phyloP scores from a whole-genome alignment of 2,113 vertebrate genomes.

The Microtus richardsoni region DNA sequence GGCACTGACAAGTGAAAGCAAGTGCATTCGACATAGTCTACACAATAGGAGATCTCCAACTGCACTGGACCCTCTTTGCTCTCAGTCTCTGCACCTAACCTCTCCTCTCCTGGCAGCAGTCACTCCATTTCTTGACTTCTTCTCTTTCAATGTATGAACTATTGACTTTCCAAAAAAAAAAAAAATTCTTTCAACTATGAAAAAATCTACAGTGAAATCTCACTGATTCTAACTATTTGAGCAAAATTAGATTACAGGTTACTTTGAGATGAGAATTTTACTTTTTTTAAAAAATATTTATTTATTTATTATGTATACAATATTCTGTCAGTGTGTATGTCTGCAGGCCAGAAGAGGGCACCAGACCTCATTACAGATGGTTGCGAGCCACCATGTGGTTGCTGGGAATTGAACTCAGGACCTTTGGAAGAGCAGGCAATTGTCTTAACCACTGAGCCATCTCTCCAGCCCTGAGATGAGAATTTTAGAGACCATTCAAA shows the following conservation, averaged over 20 bases:
- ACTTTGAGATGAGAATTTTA: background rate
- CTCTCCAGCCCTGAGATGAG: too few species aligned
- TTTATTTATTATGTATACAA: too few species aligned
- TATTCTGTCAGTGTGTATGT: too few species aligned
- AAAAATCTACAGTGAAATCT: background rate
- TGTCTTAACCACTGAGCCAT: too few species aligned
- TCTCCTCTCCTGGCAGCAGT: too few species aligned
- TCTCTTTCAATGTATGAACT: background rate
- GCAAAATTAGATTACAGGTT: background rate
- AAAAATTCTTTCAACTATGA: background rate
- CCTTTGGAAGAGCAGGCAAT: too few species aligned
- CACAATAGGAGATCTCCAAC: background rate
- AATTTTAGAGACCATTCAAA: background rate
- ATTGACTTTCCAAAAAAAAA: background rate
- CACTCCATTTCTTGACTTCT: background rate
- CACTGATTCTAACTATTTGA: background rate
- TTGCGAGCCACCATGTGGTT: too few species aligned
- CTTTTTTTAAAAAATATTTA: too few species aligned
- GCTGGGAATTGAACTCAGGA: too few species aligned
- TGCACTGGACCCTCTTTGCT: background rate
- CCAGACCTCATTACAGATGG: too few species aligned
- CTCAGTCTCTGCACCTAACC: background rate
- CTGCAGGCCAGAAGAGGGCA: too few species aligned
- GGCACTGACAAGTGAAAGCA: background rate
- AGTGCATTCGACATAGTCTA: background rate